phyloP scores from a whole-genome alignment of 2,113 vertebrate species.

The Lycaon pictus region DNA sequence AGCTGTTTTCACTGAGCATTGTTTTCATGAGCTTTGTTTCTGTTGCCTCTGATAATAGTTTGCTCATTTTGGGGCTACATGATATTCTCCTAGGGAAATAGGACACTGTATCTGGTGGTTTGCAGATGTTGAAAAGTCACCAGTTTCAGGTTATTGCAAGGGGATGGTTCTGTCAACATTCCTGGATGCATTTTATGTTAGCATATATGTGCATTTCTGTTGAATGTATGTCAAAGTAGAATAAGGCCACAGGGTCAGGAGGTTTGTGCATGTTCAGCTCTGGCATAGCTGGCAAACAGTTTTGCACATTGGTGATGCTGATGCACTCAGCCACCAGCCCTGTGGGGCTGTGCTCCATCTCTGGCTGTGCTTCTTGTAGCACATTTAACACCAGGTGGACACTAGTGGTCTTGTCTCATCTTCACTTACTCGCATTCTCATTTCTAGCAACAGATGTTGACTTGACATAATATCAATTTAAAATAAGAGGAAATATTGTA shows the following conservation, averaged over 20 bases:
- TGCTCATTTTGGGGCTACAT: neutral
- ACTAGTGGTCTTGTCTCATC: neutral
- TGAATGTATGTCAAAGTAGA: accelerated
- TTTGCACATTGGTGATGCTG: neutral
- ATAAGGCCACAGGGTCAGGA: neutral
- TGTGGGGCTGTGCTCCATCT: accelerated
- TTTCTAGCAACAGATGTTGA: neutral
- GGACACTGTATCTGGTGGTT: accelerated
- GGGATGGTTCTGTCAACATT: neutral
- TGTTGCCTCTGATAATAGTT: neutral
- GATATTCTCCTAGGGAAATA: accelerated
- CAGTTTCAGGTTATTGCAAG: neutral
- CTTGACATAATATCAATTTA: neutral
- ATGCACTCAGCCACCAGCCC: neutral
- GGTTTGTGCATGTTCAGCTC: neutral
- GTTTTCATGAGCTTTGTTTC: neutral
- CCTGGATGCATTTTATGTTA: accelerated
- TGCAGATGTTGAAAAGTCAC: no score
- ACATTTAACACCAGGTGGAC: accelerated
- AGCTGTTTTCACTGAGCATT: neutral
- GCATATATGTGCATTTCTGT: accelerated
- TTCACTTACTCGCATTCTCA: neutral
- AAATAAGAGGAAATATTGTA: neutral
- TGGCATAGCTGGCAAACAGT: accelerated
- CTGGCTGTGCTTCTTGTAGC: neutral